Evolutionary conservation across 2,888 invertebrate species (phyloP).

Genomic region (Dastarcus helophoroides): DNA sequence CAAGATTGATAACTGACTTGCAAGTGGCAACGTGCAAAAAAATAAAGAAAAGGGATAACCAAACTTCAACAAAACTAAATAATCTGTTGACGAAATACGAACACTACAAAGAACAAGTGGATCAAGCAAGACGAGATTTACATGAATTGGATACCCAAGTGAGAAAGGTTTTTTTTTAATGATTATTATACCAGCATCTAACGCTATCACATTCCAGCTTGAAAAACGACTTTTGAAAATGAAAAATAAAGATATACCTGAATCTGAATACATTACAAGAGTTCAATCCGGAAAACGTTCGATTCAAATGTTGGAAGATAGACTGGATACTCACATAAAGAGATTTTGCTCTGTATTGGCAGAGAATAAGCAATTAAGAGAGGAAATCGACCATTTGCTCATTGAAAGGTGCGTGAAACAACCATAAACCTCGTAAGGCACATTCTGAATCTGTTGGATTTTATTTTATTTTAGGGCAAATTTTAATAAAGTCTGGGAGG

Average conservation of each 20-base stretch:
- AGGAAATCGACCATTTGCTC: constrained; percentile 70
- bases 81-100: constrained; percentile 45
- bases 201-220: constrained; percentile 5
- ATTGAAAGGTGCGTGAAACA: constrained; percentile 52
- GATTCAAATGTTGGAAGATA: constrained; percentile 58
- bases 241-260: constrained; percentile 27
- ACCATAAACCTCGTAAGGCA: no score
- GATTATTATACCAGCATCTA: no score
- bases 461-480: constrained; percentile 45
- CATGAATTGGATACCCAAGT: constrained; percentile 43
- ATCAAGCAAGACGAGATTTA: constrained; percentile 32
- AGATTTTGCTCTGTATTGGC: constrained; percentile 64
- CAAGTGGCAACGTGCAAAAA: constrained; percentile 47
- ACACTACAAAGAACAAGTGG: constrained; percentile 32
- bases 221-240: constrained; percentile 9
- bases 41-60: constrained; percentile 44
- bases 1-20: constrained; percentile 50
- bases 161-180: no score
- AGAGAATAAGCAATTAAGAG: constrained; percentile 59
- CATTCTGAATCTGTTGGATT: no score
- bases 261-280: constrained; percentile 39
- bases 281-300: constrained; percentile 41
- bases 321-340: constrained; percentile 63
- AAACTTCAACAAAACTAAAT: constrained; percentile 42
- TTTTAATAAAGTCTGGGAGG: constrained; percentile 74